Conservation (phyloP, 2,888 invertebrate genomes). For the Tachina grossa region DNA sequence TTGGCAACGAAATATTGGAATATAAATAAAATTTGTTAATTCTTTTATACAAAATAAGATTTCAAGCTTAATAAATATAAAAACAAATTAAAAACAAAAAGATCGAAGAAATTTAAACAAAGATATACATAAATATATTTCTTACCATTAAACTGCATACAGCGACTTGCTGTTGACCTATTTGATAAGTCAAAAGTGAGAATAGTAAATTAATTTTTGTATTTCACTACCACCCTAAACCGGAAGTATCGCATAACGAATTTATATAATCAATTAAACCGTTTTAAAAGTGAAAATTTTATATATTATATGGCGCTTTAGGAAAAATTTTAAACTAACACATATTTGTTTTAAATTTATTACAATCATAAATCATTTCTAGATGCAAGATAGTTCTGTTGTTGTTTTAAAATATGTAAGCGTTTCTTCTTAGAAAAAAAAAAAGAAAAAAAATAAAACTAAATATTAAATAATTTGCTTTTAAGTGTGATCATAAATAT, state of each 20-base stretch:
- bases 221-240: not conserved
- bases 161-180: not conserved
- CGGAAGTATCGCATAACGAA: slow-evolving; percentile 16
- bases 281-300: not conserved
- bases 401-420: not conserved
- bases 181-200: not conserved
- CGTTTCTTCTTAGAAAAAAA: not conserved
- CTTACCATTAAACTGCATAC: not conserved
- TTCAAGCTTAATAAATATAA: too few species aligned
- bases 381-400: not conserved
- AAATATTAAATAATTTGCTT: not conserved
- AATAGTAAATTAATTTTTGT: not conserved
- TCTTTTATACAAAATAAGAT: too few species aligned
- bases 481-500: not conserved
- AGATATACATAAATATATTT: too few species aligned
- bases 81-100: too few species aligned
- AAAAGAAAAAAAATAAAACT: too few species aligned
- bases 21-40: too few species aligned
- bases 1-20: too few species aligned
- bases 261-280: not conserved
- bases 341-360: not conserved
- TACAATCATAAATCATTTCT: not conserved
- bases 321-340: not conserved
- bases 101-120: too few species aligned
- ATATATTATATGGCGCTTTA: not conserved